Conservation (phyloP, 2,113 vertebrate species). For the Macquaria australasica region DNA sequence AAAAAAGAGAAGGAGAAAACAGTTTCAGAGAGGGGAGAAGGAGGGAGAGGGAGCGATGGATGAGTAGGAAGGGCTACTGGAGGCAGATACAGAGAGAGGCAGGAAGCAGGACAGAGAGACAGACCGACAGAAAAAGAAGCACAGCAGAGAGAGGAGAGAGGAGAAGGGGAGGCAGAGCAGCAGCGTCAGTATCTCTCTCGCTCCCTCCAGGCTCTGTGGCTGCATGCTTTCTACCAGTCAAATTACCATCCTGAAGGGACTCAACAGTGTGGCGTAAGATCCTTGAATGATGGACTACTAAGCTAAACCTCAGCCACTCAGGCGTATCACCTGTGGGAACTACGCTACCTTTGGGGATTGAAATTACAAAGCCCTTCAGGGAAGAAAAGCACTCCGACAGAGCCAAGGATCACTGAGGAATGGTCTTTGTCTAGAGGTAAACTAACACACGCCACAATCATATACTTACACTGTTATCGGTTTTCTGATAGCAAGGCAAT, state of each 20-base stretch:
- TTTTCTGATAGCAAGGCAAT: not conserved
- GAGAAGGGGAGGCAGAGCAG: constrained; percentile 43
- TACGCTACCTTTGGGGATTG: constrained; percentile 6
- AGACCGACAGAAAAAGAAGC: constrained; percentile 48
- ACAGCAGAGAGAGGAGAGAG: constrained; percentile 53
- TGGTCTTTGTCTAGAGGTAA: constrained; percentile 59
- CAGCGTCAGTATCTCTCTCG: constrained; percentile 18
- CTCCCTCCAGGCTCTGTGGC: constrained; percentile 11
- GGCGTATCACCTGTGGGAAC: constrained; percentile 32
- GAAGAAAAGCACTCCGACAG: not conserved
- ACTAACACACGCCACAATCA: constrained; percentile 8
- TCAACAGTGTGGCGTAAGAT: not conserved
- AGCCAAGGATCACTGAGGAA: constrained; percentile 35
- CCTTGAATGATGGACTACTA: constrained; percentile 12
- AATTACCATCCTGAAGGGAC: constrained; percentile 16
- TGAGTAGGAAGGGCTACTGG: constrained; percentile 61
- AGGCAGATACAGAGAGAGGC: constrained; percentile 59
- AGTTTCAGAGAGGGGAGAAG: constrained; percentile 18
- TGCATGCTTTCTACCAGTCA: constrained; percentile 24
- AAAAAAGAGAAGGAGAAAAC: constrained; percentile 20
- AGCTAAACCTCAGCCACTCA: not conserved
- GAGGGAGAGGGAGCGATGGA: constrained; percentile 45
- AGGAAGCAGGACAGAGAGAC: constrained; percentile 58
- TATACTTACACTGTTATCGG: not conserved
- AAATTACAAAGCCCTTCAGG: constrained; percentile 13